Base-by-base conservation (phyloP, 1,140 invertebrate species). In the Drosophila melanica region DNA sequence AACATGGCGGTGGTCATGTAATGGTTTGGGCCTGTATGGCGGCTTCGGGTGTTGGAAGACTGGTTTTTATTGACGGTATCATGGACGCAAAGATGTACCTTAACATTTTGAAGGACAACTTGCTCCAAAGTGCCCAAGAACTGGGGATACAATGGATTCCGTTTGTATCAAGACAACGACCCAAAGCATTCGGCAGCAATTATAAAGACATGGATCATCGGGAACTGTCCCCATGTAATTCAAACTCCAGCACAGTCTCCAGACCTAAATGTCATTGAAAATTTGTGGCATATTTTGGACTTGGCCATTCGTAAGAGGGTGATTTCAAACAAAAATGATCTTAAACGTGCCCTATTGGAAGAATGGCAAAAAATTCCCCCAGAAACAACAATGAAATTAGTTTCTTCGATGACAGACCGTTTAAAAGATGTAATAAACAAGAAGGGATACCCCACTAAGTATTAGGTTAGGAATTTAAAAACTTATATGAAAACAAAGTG, bases 131-230 rank as follows among this genome's bases (percentile, higher is more conserved):
- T 44, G 60, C 60, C 2, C 44, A 57, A 11, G 41, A 71, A 9
- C 16, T 71, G 11, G 51, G 50, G 1, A 27, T 65, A 16, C 11
- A 1, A 20, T 4, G 20, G 44, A 33, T 66, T 66, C 14, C n/a
- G 59, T 1, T 64, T 63, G n/a, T 64, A 57, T 18, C 68, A 71
- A 12, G 68, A 58, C 53, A 58, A 64, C 30, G 58, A 69, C 20
- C 57, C 67, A 4, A 48, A 71, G 27, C 51, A 57, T 20, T 64
- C 33, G 4, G 10, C 53, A 8, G 54, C 27, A 1, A 59, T 66
- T 51, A 33, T 73, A 12, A 45, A 59, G 53, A 11, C 54, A 6
- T 73, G 62, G 62, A 39, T 66, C 8, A 44, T 58, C 7, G 51
- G 39, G 39, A 73, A 66, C 35, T 66, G 62, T 42, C 42, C 53